Base-by-base conservation (phyloP, 2,797 vertebrate species). In the Cynopterus sphinx region DNA sequence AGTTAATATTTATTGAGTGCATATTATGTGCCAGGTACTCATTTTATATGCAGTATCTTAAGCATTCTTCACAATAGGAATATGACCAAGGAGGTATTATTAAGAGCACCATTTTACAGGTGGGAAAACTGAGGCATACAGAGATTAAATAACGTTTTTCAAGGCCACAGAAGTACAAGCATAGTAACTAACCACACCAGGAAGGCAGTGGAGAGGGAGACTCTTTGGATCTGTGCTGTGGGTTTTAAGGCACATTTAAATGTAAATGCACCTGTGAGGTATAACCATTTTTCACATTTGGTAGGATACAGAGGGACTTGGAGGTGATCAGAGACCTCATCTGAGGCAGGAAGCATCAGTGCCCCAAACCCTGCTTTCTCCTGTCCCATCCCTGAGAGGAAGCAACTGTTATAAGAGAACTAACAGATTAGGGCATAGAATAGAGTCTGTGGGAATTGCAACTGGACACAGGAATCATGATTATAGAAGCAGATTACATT, bases 161-260 rank as follows among this genome's bases (percentile, higher is more conserved):
- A 88, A 63, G 43, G 22, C 46, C 22, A 39, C 6, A 91, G 39
- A 83, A 39, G 16, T 36, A 59, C 33, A 89, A 16, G 39, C n/a
- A 16, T 31, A 49, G 46, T 41, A 73, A 41, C 13, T 43, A 73
- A 21, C 43, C 5, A 9, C 22, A 22, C 10, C 36, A 55, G 28
- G 36, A 3, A 31, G 26, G 16, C 3, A 41, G 6, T 26, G 16
- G 36, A n/a, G n/a, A 46, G 0, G 8, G 6, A 3, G 11, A 3
- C 7, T 33, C 77, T 67, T n/a, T n/a, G 19, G 65, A 57, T 43
- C 4, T 41, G 3, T 74, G 10, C 19, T 68, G 0, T 41, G 70
- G 70, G 16, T 19, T 49, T 92, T 16, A n/a, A 75, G 17, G 33
- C 19, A 43, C 43, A 49, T 21, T 63, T 68, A 70, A 46, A 85